Evolutionary conservation across 1,140 invertebrate genomes (phyloP), one percentile per base, ranked within the genome.

Genomic region (Caenorhabditis briggsae): DNA sequence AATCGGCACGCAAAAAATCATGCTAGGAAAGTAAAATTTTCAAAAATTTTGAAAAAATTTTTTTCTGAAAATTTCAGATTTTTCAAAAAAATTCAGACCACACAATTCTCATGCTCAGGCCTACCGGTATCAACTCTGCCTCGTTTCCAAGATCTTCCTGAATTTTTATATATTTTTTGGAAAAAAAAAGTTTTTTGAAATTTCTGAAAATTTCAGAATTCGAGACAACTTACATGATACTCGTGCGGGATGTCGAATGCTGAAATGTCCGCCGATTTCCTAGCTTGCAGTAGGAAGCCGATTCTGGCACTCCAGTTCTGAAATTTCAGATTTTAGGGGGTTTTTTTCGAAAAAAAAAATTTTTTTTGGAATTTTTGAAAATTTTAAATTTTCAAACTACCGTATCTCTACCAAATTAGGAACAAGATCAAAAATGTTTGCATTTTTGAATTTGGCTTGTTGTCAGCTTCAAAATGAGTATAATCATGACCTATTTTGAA

Each of bases 171-270:
- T 11, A n/a, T 16, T 33, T 64, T 33, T 64, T 64, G 25, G 59
- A 12, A 7, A 20, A 8, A 9, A 25, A 33, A 64, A 64, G 33
- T 9, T n/a, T 58, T 16, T 18, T n/a, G n/a, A n/a, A n/a, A n/a
- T n/a, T 58, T 58, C 14, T 18, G 56, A 14, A n/a, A 53, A 53
- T 53, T 53, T 53, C 11, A 53, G 16, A 53, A 1, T 12, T 16
- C 25, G 3, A 23, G n/a, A 70, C 78, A 11, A 82, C 84, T 89
- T 74, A 92, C 90, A 86, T 91, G 91, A 74, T 92, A 91, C 74
- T 91, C 90, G 43, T 92, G 87, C 14, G 90, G 90, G 41, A 91
- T 88, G 56, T 92, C 91, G 18, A 91, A 64, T n/a, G 90, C 91
- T 41, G 87, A 83, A 53, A 92, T 89, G 58, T 91, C 90, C 16